A percentile compares a stretch with the other conserved stretches of the same genome.
Evolutionary conservation across 2,113 vertebrate species (phyloP).

Genomic region (Neogobius melanostomus): DNA sequence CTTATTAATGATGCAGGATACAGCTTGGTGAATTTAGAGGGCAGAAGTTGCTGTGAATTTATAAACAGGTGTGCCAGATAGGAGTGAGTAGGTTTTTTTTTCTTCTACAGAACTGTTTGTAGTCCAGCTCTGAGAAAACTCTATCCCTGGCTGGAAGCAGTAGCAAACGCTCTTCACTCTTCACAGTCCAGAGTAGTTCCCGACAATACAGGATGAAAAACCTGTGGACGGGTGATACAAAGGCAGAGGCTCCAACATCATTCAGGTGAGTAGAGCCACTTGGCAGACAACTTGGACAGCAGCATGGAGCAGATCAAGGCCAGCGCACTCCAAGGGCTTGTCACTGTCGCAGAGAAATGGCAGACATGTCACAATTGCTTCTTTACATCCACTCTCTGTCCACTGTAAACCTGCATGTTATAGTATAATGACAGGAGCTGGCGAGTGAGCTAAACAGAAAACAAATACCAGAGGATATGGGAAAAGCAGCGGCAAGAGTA

Average conservation of each 20-base stretch:
- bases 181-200: conserved; percentile 1
- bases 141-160: not conserved
- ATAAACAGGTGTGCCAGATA: not conserved
- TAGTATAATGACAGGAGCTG: not conserved
- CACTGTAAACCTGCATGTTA: not conserved
- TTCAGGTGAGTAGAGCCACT: not conserved
- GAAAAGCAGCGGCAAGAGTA: not conserved
- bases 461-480: not conserved
- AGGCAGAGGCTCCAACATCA: not conserved
- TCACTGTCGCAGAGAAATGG: not conserved
- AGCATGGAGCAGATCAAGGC: not conserved
- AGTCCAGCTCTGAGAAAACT: not conserved
- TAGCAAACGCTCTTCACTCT: not conserved
- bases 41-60: not conserved
- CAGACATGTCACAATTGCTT: not conserved
- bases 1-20: not conserved
- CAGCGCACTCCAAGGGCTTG: not conserved
- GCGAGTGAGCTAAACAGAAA: not conserved
- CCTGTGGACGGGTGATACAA: not conserved
- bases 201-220: conserved; percentile 6
- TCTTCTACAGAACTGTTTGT: not conserved
- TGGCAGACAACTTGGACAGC: conserved; percentile 10
- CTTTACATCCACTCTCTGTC: not conserved
- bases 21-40: too few relatives aligned
- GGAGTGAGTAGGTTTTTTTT: not conserved